Base-by-base conservation (phyloP, 2,113 vertebrate species). In the Siniperca chuatsi region DNA sequence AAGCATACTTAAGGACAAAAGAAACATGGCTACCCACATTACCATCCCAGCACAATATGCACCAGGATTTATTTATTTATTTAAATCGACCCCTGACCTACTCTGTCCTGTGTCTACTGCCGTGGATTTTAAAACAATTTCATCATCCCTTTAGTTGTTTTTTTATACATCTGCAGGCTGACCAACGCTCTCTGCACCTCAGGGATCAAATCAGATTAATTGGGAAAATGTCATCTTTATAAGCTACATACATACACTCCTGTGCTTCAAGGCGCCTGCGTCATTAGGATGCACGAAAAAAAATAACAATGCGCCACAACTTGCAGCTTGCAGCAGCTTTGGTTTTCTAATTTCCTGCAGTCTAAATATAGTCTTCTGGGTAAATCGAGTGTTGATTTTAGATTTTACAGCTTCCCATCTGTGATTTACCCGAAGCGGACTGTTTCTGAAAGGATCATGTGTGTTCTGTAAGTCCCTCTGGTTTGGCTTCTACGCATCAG, bases 401-500 rank as follows among this genome's bases (percentile, higher is more conserved):
- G 9, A 67, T 54, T 70, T 87, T 15, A 48, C 61, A 29, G 79
- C 60, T 69, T 79, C 66, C 23, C 25, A 10, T 57, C 23, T 0
- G 44, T 61, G 46, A 78, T 84, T 79, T 77, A 48, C 46, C 42
- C 10, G 0, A 68, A 76, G 9, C 0, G 1, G 64, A 48, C 18
- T 44, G 25, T 80, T 33, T 84, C 50, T 83, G 74, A 78, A 77
- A 83, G 33, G 62, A 83, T 85, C 65, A 46, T 74, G 83, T 67
- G 79, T 88, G 78, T 78, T 72, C 79, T 86, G 82, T 52, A 57
- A 90, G 82, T 86, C 88, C 69, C 79, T 75, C 57, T 8, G 75
- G 78, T 87, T 89, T 87, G 83, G 84, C 87, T 84, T 76, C 77
- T 86, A 89, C 35, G 76, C 89, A 91, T 88, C 80, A 85, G 89